Conservation (phyloP, 2,113 vertebrate genomes). For the Thamnaconus septentrionalis region DNA sequence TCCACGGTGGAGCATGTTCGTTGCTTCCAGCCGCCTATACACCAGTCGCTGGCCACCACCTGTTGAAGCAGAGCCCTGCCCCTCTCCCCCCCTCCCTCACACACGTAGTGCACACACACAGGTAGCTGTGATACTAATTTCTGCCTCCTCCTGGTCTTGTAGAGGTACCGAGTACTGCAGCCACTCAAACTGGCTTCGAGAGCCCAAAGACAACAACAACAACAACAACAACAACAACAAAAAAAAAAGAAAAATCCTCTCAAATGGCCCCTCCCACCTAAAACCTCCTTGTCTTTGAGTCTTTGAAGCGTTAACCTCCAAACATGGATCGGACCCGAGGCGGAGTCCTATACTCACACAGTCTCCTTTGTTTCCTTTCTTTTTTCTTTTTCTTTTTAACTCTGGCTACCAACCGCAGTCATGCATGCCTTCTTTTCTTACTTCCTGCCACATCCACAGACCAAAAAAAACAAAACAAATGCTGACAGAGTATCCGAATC, state of each 20-base stretch:
- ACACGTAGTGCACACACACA: slow-evolving; percentile 28
- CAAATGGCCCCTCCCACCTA: slow-evolving; percentile 12
- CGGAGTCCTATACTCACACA: slow-evolving; percentile 42
- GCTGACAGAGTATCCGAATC: too few species aligned
- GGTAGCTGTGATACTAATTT: slow-evolving; percentile 51
- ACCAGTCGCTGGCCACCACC: slow-evolving; percentile 98
- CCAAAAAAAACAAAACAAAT: slow-evolving; percentile 25
- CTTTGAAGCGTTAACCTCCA: slow-evolving; percentile 17
- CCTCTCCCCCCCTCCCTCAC: slow-evolving; percentile 3
- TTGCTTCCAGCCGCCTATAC: slow-evolving; percentile 99
- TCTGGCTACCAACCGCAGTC: slow-evolving; percentile 51
- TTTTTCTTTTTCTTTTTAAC: slow-evolving; percentile 27
- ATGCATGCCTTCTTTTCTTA: slow-evolving; percentile 62
- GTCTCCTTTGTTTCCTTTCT: slow-evolving; percentile 22
- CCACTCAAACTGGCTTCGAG: slow-evolving; percentile 27
- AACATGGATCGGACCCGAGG: slow-evolving; percentile 39
- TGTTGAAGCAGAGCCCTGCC: slow-evolving; percentile 77
- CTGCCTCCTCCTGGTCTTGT: slow-evolving; percentile 55
- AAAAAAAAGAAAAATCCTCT: too few species aligned
- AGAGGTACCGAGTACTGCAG: slow-evolving; percentile 41
- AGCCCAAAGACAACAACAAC: slow-evolving; percentile 38
- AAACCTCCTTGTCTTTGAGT: slow-evolving; percentile 49
- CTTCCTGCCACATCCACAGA: slow-evolving; percentile 38
- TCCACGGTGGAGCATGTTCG: slow-evolving; percentile 98
- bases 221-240: too few species aligned